These are phyloP conservation scores for Glomeris maerens DNA, from an alignment of 1,140 invertebrate species.

Conservation along the genomic window DNA sequence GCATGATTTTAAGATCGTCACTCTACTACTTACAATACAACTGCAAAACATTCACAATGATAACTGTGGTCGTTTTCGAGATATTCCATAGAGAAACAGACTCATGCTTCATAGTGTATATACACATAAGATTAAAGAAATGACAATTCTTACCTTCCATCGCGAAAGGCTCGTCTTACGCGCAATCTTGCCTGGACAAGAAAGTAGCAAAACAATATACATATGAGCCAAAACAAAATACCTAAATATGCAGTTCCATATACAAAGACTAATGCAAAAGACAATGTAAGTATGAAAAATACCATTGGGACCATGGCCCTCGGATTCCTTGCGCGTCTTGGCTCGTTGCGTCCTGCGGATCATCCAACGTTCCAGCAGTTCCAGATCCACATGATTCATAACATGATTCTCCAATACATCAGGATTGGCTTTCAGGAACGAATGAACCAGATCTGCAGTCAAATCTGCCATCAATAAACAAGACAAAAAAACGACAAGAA, in stretches of 20 bases:
- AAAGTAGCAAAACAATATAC: slow-evolving; percentile 5
- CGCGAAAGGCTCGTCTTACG: slow-evolving; percentile 38
- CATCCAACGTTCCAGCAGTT: slow-evolving; percentile 43
- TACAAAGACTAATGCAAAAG: background rate
- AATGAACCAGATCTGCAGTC: slow-evolving; percentile 21
- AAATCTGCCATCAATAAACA: background rate
- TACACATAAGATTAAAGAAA: background rate
- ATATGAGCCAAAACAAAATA: slow-evolving; percentile 9
- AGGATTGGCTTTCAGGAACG: slow-evolving; percentile 37
- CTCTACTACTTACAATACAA: too few relatives aligned
- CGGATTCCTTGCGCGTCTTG: slow-evolving; percentile 27
- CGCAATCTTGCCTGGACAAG: slow-evolving; percentile 23
- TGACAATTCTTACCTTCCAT: slow-evolving; percentile 35
- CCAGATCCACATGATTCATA: slow-evolving; percentile 38
- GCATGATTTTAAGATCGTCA: too few relatives aligned
- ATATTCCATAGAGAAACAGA: too few relatives aligned
- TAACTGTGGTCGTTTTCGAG: too few relatives aligned
- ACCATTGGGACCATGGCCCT: slow-evolving; percentile 8
- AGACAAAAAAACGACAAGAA: background rate
- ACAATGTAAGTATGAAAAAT: background rate
- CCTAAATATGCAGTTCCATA: too few relatives aligned
- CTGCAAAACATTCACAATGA: too few relatives aligned
- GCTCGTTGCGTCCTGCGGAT: slow-evolving; percentile 37
- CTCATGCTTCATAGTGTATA: background rate
- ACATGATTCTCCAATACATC: slow-evolving; percentile 42